phyloP scores from a whole-genome alignment of 2,113 vertebrate genomes.

The Macheiramphus alcinus region DNA sequence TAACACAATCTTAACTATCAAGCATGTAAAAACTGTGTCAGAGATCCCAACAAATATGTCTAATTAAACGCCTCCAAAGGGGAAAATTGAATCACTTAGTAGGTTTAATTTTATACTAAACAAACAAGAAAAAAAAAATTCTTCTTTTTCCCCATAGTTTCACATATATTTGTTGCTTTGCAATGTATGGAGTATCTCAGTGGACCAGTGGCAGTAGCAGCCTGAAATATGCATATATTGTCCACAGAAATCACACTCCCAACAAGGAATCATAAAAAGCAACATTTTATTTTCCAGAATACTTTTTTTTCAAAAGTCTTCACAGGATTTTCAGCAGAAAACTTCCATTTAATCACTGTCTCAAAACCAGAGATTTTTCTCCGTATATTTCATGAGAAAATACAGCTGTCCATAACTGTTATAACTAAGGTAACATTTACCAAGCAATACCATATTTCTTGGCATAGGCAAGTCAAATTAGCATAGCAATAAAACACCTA shows the following conservation, averaged over 20 bases:
- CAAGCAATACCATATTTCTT: background rate
- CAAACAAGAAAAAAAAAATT: background rate
- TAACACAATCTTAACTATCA: slow-evolving; percentile 43
- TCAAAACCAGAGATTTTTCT: background rate
- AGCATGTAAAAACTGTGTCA: slow-evolving; percentile 10
- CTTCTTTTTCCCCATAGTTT: background rate
- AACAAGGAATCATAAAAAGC: background rate
- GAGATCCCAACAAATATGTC: slow-evolving; percentile 10
- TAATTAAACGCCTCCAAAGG: slow-evolving; percentile 35
- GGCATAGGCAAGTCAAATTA: background rate
- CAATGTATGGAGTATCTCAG: background rate
- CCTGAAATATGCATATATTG: background rate
- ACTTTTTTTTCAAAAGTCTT: background rate
- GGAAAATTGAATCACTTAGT: background rate
- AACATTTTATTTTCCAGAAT: background rate
- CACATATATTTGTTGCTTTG: background rate
- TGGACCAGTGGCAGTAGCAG: background rate
- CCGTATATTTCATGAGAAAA: background rate
- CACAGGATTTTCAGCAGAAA: background rate
- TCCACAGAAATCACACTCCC: background rate
- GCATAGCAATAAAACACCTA: background rate
- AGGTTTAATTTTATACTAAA: slow-evolving; percentile 4
- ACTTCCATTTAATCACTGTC: background rate
- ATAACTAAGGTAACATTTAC: background rate
- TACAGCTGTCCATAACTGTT: background rate